These are phyloP conservation scores for Agrilus cyanescens DNA, from an alignment of 2,888 invertebrate genomes.

Conservation along the genomic window DNA sequence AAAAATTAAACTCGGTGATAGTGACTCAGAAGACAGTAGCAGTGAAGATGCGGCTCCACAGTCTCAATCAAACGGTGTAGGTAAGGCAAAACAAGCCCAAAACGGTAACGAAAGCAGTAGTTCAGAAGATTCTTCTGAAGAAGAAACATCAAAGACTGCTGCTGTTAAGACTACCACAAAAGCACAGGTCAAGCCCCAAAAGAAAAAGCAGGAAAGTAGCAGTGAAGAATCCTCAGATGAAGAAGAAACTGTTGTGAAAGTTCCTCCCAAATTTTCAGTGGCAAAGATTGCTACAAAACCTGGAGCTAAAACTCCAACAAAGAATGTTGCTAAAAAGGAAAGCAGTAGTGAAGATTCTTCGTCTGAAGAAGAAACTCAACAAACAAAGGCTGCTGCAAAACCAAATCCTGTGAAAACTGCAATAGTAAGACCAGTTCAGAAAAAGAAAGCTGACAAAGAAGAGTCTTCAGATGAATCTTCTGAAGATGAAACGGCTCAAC, in stretches of 20 bases:
- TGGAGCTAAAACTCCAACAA: conserved; percentile 9
- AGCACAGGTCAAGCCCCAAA: conserved; percentile 5
- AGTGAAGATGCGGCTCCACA: conserved; percentile 21
- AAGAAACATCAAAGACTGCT: conserved; percentile 12
- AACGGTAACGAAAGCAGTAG: conserved; percentile 11
- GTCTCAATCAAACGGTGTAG: conserved; percentile 12
- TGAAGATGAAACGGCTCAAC: conserved; percentile 12
- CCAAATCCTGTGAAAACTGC: conserved; percentile 18
- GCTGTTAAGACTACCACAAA: conserved; percentile 8
- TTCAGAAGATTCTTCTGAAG: conserved; percentile 20
- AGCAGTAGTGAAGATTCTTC: conserved; percentile 23
- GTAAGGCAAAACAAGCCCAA: conserved; percentile 10
- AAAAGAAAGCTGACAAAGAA: background rate
- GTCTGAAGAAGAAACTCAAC: conserved; percentile 23
- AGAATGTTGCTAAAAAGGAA: conserved; percentile 14
- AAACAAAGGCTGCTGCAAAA: conserved; percentile 9
- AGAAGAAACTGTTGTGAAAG: conserved; percentile 16
- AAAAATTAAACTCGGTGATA: conserved; percentile 19
- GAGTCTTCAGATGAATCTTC: conserved; percentile 11
- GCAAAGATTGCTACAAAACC: conserved; percentile 1
- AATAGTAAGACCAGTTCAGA: conserved; percentile 3
- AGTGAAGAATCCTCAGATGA: conserved; percentile 21
- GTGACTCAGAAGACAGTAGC: conserved; percentile 25
- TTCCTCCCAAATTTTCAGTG: conserved; percentile 7
- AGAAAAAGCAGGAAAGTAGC: conserved; percentile 18